A percentile compares a stretch with the other conserved stretches of the same genome.
Evolutionary conservation across 2,113 vertebrate genomes (phyloP).

Genomic region (Oceanodroma tethys): DNA sequence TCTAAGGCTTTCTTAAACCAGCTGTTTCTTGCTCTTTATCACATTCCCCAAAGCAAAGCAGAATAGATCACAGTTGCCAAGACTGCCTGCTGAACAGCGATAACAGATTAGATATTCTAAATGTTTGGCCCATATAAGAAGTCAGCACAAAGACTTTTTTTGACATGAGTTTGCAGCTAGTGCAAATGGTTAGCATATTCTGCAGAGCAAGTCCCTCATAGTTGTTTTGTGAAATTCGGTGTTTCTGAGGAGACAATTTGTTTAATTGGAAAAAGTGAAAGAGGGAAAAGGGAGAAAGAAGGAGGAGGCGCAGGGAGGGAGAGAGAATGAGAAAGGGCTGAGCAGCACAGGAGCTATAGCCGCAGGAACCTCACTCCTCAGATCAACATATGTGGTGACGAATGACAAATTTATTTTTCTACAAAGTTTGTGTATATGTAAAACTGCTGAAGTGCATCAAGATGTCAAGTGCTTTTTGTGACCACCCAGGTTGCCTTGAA

Average conservation of each 20-base stretch:
- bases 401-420: slow-evolving; percentile 99
- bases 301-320: background rate
- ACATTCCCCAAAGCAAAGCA: slow-evolving; percentile 80
- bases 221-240: background rate
- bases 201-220: background rate
- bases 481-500: slow-evolving; percentile 99
- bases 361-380: slow-evolving; percentile 77
- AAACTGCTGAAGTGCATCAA: slow-evolving; percentile 99
- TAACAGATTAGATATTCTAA: slow-evolving; percentile 84
- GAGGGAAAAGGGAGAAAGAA: background rate
- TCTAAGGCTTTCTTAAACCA: slow-evolving; percentile 71
- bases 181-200: background rate
- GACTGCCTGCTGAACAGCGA: slow-evolving; percentile 74
- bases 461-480: slow-evolving; percentile 99
- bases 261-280: slow-evolving; percentile 1
- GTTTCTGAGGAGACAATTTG: slow-evolving; percentile 24
- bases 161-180: slow-evolving; percentile 5
- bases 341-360: slow-evolving; percentile 77
- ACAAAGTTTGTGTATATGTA: slow-evolving; percentile 99
- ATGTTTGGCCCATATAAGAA: slow-evolving; percentile 55
- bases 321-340: slow-evolving; percentile 44
- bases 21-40: slow-evolving; percentile 81
- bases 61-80: slow-evolving; percentile 71
- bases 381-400: slow-evolving; percentile 98
- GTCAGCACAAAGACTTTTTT: slow-evolving; percentile 30